These are phyloP conservation scores for Amiota mariae DNA, from an alignment of 2,888 invertebrate species.

Conservation along the genomic window DNA sequence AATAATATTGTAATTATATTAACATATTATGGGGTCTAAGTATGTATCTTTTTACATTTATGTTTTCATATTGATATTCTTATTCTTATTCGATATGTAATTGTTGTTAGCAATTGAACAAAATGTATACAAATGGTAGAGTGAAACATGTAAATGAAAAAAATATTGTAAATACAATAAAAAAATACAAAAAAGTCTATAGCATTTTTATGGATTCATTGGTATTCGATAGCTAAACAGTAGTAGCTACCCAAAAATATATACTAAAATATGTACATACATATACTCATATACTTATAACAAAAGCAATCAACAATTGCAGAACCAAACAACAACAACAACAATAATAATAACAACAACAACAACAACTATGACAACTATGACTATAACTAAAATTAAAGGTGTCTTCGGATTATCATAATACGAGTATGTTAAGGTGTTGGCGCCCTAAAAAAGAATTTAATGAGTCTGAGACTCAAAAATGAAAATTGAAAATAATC, in stretches of 20 bases:
- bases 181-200: conserved; percentile 56
- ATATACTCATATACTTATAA: too few relatives aligned
- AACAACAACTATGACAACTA: too few relatives aligned
- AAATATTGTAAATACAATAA: conserved; percentile 50
- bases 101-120: conserved; percentile 58
- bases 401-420: too few relatives aligned
- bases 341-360: too few relatives aligned
- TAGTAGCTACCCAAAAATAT: background rate
- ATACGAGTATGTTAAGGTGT: too few relatives aligned
- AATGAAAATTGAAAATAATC: too few relatives aligned
- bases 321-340: too few relatives aligned
- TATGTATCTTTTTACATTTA: conserved; percentile 22
- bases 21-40: conserved; percentile 24
- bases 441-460: too few relatives aligned
- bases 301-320: too few relatives aligned
- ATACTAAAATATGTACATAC: background rate
- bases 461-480: too few relatives aligned
- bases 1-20: conserved; percentile 27
- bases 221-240: background rate
- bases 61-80: conserved; percentile 15
- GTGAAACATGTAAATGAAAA: conserved; percentile 29
- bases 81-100: conserved; percentile 49
- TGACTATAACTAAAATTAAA: too few relatives aligned
- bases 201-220: conserved; percentile 9
- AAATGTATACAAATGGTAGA: conserved; percentile 29